Base-by-base conservation (phyloP, 2,797 vertebrate genomes). In the Spatula versicolor region DNA sequence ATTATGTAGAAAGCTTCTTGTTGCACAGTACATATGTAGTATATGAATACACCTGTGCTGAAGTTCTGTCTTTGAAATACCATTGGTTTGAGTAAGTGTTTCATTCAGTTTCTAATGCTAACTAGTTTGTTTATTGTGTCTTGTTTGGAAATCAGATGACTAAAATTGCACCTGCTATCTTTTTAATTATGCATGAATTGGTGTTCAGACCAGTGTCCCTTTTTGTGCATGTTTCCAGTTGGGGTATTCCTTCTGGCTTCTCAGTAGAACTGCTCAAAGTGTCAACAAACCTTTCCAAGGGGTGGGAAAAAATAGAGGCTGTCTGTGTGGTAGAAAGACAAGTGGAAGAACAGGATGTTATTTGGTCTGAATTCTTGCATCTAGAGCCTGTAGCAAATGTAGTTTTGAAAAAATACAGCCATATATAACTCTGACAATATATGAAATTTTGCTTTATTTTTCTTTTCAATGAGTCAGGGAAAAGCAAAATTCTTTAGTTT, bases 251-350 rank as follows among this genome's bases (percentile, higher is more conserved):
- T 54, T 78, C 25, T 45, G 39, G 14, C 72, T 95, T 62, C 81
- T 91, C 94, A 80, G 72, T 80, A 68, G 26, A 23, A n/a, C 37
- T 75, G 31, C 41, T 92, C 35, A 59, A 41, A 59, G 66, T 62
- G 50, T 91, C 66, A 83, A 59, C 86, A 91, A 88, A 63, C 43
- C 62, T 94, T 89, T 87, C 59, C 33, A 93, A 90, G 20, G 22
- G 35, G 67, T 39, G 41, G 37, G 21, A 88, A 80, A 80, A 60
- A 95, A 69, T 89, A 50, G 79, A 54, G 74, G 33, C 35, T 52
- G 6, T 68, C n/a, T 73, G 21, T 48, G 31, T 48, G 50, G 43
- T 41, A 64, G 64, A 71, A 77, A 39, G 33, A 72, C 63, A 78
- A 63, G 56, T 35, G 25, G 30, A 69, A 41, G 41, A 72, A 35